A percentile compares a stretch with the other conserved stretches of the same genome.
These are phyloP conservation scores for Clarias pachynema DNA, from an alignment of 2,797 vertebrate species.

Conservation along the genomic window DNA sequence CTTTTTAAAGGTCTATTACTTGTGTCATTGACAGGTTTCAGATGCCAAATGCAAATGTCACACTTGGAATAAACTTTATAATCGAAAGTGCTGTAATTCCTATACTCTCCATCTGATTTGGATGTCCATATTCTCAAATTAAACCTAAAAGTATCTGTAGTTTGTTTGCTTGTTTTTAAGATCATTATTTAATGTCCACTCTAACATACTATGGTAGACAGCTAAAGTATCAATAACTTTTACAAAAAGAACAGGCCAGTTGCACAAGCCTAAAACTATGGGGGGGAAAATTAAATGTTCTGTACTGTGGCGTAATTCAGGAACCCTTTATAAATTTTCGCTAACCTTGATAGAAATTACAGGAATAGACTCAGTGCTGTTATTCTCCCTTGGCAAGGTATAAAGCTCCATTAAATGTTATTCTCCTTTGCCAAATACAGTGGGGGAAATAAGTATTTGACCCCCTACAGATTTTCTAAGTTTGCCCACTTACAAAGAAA, in stretches of 20 bases:
- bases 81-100: neutral
- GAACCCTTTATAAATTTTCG: neutral
- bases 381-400: neutral
- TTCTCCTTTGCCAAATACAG: neutral
- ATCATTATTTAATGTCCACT: neutral
- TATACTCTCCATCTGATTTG: neutral
- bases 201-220: neutral
- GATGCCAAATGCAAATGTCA: neutral
- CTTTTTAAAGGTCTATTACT: neutral
- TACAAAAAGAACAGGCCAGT: neutral
- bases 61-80: neutral
- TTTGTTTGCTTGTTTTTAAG: neutral
- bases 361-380: neutral
- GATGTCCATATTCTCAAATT: neutral
- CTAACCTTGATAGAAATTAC: neutral
- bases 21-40: neutral
- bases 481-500: too few relatives aligned
- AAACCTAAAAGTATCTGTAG: neutral
- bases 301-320: neutral
- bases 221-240: neutral
- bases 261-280: neutral
- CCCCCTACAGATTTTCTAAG: too few relatives aligned
- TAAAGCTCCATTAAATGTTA: too few relatives aligned
- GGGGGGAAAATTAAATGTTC: neutral
- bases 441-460: too few relatives aligned